Evolutionary conservation across 2,113 vertebrate genomes (phyloP).

Genomic region (Hemicordylus capensis): DNA sequence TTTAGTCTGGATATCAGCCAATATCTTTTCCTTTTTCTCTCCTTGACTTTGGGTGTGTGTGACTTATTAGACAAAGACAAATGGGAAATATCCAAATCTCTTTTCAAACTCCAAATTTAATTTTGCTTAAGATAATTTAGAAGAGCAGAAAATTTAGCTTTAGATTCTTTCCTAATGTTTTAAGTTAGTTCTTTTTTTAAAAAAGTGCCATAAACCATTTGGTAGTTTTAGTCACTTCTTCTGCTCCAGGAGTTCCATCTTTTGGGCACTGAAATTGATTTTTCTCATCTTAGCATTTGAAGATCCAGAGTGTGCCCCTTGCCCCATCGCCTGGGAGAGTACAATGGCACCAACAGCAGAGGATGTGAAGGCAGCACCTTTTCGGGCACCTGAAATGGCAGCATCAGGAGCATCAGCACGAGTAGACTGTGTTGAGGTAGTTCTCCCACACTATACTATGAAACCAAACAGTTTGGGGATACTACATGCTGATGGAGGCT

Average conservation of each 20-base stretch:
- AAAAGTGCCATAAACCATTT: slow-evolving; percentile 33
- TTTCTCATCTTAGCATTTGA: slow-evolving; percentile 76
- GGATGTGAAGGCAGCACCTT: slow-evolving; percentile 70
- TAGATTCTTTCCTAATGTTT: slow-evolving; percentile 16
- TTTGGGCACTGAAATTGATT: slow-evolving; percentile 75
- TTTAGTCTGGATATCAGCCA: no score
- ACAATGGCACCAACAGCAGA: slow-evolving; percentile 66
- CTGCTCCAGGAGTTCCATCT: slow-evolving; percentile 70
- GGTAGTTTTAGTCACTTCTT: slow-evolving; percentile 56
- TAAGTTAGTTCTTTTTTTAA: slow-evolving; percentile 28
- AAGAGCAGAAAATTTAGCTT: slow-evolving; percentile 24
- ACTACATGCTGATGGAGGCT: slow-evolving; percentile 57
- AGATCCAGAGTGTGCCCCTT: slow-evolving; percentile 71
- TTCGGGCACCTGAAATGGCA: slow-evolving; percentile 70
- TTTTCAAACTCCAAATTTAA: slow-evolving; percentile 8
- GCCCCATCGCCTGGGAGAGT: slow-evolving; percentile 68
- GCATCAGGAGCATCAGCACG: slow-evolving; percentile 67
- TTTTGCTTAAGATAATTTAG: slow-evolving; percentile 21
- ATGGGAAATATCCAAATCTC: not conserved
- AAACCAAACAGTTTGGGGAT: slow-evolving; percentile 54
- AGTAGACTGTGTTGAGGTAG: slow-evolving; percentile 75
- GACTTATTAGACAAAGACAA: not conserved
- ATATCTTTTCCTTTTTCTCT: not conserved
- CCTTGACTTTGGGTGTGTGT: not conserved
- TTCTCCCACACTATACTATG: slow-evolving; percentile 59